Base-by-base conservation (phyloP, 2,797 vertebrate species). In the Oreochromis mossambicus region DNA sequence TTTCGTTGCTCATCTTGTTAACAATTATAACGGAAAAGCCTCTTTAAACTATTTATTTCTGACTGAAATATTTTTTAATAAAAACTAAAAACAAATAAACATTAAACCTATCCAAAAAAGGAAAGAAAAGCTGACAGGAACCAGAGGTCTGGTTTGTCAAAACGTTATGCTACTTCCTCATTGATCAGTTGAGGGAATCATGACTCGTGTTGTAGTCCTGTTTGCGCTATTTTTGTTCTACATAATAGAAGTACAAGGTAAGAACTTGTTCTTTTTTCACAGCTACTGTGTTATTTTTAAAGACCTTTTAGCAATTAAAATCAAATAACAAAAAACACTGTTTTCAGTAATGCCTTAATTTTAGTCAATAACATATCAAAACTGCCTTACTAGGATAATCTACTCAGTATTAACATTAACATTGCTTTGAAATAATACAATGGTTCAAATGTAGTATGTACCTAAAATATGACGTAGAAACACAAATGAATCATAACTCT, bases 131-230 rank as follows among this genome's bases (percentile, higher is more conserved):
- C 24, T 24, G 24, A 24, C 24, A 24, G 24, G 24, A 24, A 24
- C 24, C 24, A 24, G 24, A 66, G 3, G 2, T 24, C 0, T 70
- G 66, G 38, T 26, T 6, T 43, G 1, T 0, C 5, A 70, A 17
- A 46, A 0, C 0, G 7, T 43, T 6, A 70, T 0, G 0, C 0
- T 70, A 0, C 41, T 70, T 70, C 66, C 66, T 52, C 8, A 3
- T 7, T 7, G 14, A 0, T 46, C 66, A 46, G 0, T 70, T 70
- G 66, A 70, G 6, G 11, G 1, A 26, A 46, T 46, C 1, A 70
- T 70, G 66, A 26, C 41, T 2, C 0, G 5, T 26, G 41, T 1
- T 11, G 14, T 46, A 70, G 21, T 70, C 14, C 0, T 29, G 3
- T 46, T 46, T 19, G 13, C 3, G 2, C 5, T 41, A 2, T 1